Evolutionary conservation across 2,797 vertebrate genomes (phyloP).

Genomic region (Spheniscus humboldti): DNA sequence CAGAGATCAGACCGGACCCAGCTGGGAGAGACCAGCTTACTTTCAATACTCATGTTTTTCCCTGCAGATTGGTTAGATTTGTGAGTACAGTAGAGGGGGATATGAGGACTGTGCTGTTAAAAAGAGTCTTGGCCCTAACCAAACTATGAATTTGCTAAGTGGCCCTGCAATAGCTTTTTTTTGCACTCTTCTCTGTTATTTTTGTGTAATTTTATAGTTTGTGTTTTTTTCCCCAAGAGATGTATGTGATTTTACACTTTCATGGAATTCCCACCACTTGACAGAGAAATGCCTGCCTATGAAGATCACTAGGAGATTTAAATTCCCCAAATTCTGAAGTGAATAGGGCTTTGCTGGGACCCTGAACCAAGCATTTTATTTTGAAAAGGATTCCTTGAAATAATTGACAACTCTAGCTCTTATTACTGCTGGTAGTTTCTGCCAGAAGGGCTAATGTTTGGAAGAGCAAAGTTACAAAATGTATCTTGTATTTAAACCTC

Average conservation of each 20-base stretch:
- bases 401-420: neutral
- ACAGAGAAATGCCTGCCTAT: neutral
- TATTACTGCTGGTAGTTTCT: neutral
- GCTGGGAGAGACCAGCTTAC: neutral
- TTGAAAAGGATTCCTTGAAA: neutral
- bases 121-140: neutral
- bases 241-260: neutral
- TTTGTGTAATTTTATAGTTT: neutral
- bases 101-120: neutral
- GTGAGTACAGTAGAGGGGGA: neutral
- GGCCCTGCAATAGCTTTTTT: neutral
- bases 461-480: neutral
- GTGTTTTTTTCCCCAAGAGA: neutral
- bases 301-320: neutral
- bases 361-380: neutral
- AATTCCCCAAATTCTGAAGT: neutral
- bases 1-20: neutral
- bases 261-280: neutral
- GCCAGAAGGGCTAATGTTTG: neutral
- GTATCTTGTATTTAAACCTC: neutral
- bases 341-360: neutral
- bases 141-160: neutral
- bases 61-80: neutral
- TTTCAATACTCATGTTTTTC: neutral
- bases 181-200: neutral